A percentile compares a stretch with the other conserved stretches of the same genome.
phyloP scores from a whole-genome alignment of 2,888 invertebrate genomes.

The Eupithecia tripunctaria region DNA sequence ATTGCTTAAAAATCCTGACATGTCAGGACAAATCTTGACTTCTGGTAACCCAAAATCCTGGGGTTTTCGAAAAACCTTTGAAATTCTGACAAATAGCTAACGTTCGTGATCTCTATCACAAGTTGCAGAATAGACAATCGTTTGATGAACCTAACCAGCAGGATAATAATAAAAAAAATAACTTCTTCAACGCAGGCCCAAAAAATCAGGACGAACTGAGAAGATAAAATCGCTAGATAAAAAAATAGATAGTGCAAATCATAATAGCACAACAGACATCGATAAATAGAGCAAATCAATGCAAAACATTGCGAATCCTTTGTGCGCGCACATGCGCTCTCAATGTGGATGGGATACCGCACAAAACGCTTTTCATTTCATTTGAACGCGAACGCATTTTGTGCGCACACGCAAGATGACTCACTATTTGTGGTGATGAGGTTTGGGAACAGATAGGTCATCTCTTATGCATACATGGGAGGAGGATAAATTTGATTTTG shows the following conservation, averaged over 20 bases:
- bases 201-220: not conserved
- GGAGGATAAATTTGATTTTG: not conserved
- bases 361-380: conserved; percentile 83
- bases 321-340: conserved; percentile 76
- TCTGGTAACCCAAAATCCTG: too few relatives aligned
- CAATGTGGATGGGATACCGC: conserved; percentile 65
- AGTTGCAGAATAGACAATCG: not conserved
- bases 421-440: conserved; percentile 46
- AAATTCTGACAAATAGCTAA: not conserved
- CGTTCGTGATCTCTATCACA: not conserved
- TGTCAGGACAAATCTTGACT: too few relatives aligned
- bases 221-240: conserved; percentile 11
- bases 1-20: not conserved
- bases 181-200: not conserved
- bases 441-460: conserved; percentile 38
- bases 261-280: conserved; percentile 64
- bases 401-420: conserved; percentile 64
- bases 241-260: conserved; percentile 51
- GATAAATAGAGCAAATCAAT: conserved; percentile 71
- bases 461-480: too few relatives aligned
- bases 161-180: not conserved
- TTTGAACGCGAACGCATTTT: conserved; percentile 71
- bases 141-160: not conserved
- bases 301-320: conserved; percentile 72
- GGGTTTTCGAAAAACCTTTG: too few relatives aligned